Percentiles rank a stretch among this genome's conserved stretches.
Conservation (phyloP, 2,113 vertebrate genomes). For the Polypterus bichir region DNA sequence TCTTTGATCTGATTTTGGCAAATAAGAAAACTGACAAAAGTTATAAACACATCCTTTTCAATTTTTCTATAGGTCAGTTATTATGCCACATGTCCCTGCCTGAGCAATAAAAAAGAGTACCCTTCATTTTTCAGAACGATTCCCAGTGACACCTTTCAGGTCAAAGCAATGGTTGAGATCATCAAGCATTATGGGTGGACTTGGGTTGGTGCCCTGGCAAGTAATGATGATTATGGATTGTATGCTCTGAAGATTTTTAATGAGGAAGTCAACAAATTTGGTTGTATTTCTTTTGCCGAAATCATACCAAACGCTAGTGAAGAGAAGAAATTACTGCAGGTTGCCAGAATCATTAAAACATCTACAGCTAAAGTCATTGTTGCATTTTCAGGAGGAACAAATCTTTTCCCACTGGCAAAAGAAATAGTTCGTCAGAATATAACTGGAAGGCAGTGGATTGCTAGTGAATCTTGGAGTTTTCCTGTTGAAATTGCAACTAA, state of each 20-base stretch:
- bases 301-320: background rate
- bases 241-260: conserved; percentile 21
- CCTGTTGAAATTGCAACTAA: background rate
- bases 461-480: conserved; percentile 1
- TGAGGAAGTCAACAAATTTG: too few relatives aligned
- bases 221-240: conserved; percentile 27
- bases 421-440: conserved; percentile 1
- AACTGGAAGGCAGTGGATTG: conserved; percentile 1
- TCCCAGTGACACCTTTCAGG: conserved; percentile 21
- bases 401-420: background rate
- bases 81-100: conserved; percentile 20
- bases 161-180: conserved; percentile 21
- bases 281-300: background rate
- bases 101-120: conserved; percentile 19
- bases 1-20: too few relatives aligned
- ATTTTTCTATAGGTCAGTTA: conserved; percentile 25
- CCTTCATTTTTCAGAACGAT: conserved; percentile 21
- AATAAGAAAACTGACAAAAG: too few relatives aligned
- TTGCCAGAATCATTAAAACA: background rate
- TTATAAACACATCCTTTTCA: too few relatives aligned
- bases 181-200: conserved; percentile 26
- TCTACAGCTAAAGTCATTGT: conserved; percentile 1
- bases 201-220: conserved; percentile 29
- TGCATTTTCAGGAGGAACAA: background rate
- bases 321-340: background rate